Conservation (phyloP, 1,140 invertebrate genomes). For the Pemphigus obesinymphae region DNA sequence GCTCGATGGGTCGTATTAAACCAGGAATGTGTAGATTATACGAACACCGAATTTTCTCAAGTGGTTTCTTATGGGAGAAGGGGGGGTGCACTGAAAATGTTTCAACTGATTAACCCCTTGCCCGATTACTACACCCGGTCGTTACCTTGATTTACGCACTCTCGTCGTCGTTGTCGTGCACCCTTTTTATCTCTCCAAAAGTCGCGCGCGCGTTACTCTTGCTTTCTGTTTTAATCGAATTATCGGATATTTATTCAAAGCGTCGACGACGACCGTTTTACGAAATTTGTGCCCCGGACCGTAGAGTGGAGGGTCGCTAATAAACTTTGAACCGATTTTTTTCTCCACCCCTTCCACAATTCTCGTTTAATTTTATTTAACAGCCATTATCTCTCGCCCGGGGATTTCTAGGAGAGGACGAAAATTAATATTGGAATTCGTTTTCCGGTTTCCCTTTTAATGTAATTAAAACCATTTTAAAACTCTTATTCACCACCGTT, state of each 20-base stretch:
- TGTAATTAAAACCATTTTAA: constrained; percentile 40
- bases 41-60: not conserved
- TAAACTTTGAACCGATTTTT: not conserved
- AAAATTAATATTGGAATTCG: constrained; percentile 32
- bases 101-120: constrained; percentile 38
- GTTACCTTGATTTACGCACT: constrained; percentile 35
- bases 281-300: not conserved
- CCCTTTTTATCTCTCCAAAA: constrained; percentile 2
- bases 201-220: no score
- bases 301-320: not conserved
- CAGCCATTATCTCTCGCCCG: not conserved
- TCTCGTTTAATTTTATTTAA: constrained; percentile 11
- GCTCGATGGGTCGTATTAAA: not conserved
- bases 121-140: not conserved
- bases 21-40: not conserved
- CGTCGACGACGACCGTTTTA: not conserved
- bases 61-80: no score
- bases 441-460: constrained; percentile 36
- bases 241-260: constrained; percentile 3
- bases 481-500: constrained; percentile 33
- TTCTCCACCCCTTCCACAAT: not conserved
- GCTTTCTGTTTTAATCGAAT: constrained; percentile 34
- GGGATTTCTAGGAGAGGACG: not conserved
- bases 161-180: not conserved
- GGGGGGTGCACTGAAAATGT: not conserved